Conservation (phyloP, 2,888 invertebrate genomes). For the Axea sp. region DNA sequence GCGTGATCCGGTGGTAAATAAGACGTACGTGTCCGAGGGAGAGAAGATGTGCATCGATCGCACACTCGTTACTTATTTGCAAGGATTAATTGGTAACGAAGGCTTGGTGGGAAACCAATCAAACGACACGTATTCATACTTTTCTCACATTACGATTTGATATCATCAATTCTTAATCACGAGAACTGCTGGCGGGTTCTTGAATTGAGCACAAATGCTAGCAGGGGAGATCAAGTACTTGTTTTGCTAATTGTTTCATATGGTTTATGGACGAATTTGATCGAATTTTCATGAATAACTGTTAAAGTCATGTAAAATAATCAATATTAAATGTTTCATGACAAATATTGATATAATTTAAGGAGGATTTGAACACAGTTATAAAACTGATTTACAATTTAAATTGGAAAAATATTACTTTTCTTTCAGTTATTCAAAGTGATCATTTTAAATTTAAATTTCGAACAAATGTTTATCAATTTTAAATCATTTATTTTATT, state of each 20-base stretch:
- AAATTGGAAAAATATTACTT: too few species aligned
- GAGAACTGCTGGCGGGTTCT: conserved; percentile 26
- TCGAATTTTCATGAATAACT: too few species aligned
- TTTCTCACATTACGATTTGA: conserved; percentile 34
- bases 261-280: background rate
- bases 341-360: too few species aligned
- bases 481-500: too few species aligned
- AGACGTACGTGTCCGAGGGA: conserved; percentile 69
- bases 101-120: conserved; percentile 61
- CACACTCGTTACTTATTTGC: conserved; percentile 73
- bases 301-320: too few species aligned
- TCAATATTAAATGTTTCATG: too few species aligned
- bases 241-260: background rate
- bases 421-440: too few species aligned
- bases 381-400: too few species aligned
- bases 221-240: background rate
- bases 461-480: too few species aligned
- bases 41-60: conserved; percentile 62
- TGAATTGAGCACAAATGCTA: background rate
- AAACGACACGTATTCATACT: conserved; percentile 18
- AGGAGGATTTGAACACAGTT: too few species aligned
- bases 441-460: too few species aligned
- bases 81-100: conserved; percentile 76
- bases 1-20: conserved; percentile 72
- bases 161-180: conserved; percentile 45